Evolutionary conservation across 2,888 invertebrate species (phyloP), one percentile per base, ranked within the genome.

Genomic region (Poecilus cupreus): DNA sequence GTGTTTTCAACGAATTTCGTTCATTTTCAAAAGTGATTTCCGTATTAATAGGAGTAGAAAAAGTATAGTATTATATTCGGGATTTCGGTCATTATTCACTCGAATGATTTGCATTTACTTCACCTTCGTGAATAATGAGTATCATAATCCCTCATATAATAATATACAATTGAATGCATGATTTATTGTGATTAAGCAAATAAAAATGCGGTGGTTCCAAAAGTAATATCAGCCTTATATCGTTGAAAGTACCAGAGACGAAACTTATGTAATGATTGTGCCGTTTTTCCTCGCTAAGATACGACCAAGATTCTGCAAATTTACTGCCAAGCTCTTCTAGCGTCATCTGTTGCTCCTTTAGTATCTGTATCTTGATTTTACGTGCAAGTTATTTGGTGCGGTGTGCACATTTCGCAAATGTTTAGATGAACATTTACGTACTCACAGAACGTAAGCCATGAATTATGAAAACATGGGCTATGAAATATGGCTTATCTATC

Each of bases 401-500:
- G 32, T 13, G 43, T n/a, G 2, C 43, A n/a, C n/a, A 43, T 60
- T 60, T 11, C 60, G 26, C 60, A 60, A 54, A 26, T 60, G 60
- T 60, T 60, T 60, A 20, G 26, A 60, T 60, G 24, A 24, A 24
- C 24, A 60, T 60, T 60, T 60, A 24, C 60, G 4, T 10, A n/a
- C 20, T 26, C 60, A 5, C 24, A 6, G 26, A 13, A 10, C 54
- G n/a, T 13, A 13, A 11, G 54, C 4, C 1, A 26, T 26, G 60
- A 60, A 60, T 60, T 60, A 60, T 60, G 60, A 60, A 60, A 10
- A 60, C 24, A 26, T 5, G 13, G n/a, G n/a, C 8, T 4, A 22
- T 60, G 60, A 60, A 60, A 60, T 26, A 60, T 26, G 60, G 43
- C n/a, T 43, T 43, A 43, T 43, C 43, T 43, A 43, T 43, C 43